Conservation (phyloP, 2,113 vertebrate genomes). For the Podocnemis expansa region DNA sequence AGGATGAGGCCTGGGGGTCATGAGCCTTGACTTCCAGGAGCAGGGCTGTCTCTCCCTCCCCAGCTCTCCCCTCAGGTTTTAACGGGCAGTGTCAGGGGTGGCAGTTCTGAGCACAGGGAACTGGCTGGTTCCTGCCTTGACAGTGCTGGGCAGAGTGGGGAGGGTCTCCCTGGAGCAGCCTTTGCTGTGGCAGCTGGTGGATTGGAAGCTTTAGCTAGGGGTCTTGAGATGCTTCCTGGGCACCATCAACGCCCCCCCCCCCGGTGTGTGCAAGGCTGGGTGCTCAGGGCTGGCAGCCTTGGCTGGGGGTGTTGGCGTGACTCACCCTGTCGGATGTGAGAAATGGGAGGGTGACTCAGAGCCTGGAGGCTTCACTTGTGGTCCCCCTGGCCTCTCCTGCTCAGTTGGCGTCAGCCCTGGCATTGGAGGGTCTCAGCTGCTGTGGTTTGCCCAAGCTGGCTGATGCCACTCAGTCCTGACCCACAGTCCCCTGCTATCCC, state of each 20-base stretch:
- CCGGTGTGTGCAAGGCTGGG: too few species aligned
- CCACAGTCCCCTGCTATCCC: background rate
- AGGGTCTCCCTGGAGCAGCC: background rate
- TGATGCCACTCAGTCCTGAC: background rate
- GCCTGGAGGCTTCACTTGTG: background rate
- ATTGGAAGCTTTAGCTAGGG: background rate
- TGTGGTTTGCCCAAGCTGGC: background rate
- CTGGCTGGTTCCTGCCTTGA: background rate
- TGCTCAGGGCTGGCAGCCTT: too few species aligned
- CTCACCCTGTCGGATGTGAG: slow-evolving; percentile 65
- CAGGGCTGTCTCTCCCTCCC: too few species aligned
- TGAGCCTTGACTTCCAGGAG: too few species aligned
- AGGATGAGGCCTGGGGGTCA: background rate
- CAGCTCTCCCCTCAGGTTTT: background rate
- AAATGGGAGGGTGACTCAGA: slow-evolving; percentile 71
- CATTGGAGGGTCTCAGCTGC: background rate
- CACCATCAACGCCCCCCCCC: background rate
- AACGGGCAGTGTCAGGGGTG: background rate
- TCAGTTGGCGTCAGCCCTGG: background rate
- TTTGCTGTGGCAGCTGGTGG: too few species aligned
- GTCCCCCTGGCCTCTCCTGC: background rate
- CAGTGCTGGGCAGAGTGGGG: background rate
- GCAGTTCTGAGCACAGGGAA: too few species aligned
- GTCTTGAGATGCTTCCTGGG: too few species aligned
- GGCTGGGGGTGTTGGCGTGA: background rate